Evolutionary conservation across 2,797 vertebrate species (phyloP).

Genomic region (Tadarida brasiliensis): DNA sequence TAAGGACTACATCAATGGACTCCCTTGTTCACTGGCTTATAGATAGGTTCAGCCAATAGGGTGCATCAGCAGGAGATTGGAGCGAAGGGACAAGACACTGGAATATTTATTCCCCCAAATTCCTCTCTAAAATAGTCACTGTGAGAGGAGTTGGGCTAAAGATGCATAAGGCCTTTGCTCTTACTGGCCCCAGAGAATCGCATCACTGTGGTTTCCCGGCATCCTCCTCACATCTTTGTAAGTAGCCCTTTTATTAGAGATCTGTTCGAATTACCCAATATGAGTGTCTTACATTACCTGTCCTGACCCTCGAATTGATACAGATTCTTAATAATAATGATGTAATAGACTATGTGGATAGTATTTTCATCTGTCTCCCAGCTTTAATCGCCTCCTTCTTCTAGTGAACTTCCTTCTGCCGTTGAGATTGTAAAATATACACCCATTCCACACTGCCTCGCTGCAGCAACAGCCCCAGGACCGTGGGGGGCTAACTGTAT

Average conservation of each 20-base stretch:
- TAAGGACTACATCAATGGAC: background rate
- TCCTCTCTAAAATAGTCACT: background rate
- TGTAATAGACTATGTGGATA: background rate
- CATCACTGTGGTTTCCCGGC: background rate
- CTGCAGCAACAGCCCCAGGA: background rate
- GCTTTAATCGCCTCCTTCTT: background rate
- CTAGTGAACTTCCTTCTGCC: background rate
- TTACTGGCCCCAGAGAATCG: background rate
- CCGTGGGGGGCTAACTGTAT: accelerated
- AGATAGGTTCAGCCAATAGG: background rate
- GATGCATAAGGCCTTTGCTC: background rate
- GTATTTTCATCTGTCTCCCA: background rate
- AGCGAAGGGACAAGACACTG: background rate
- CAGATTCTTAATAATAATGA: background rate
- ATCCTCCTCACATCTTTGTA: background rate
- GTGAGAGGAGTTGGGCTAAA: background rate
- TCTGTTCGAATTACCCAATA: background rate
- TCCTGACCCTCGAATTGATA: background rate
- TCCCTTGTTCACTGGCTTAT: background rate
- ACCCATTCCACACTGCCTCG: background rate
- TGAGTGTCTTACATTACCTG: background rate
- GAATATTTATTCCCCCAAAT: too few species aligned
- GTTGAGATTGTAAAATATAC: background rate
- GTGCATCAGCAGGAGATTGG: background rate
- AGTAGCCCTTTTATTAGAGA: background rate